Evolutionary conservation across 2,113 vertebrate species (phyloP).

Genomic region (Pseudorectes ferrugineus): DNA sequence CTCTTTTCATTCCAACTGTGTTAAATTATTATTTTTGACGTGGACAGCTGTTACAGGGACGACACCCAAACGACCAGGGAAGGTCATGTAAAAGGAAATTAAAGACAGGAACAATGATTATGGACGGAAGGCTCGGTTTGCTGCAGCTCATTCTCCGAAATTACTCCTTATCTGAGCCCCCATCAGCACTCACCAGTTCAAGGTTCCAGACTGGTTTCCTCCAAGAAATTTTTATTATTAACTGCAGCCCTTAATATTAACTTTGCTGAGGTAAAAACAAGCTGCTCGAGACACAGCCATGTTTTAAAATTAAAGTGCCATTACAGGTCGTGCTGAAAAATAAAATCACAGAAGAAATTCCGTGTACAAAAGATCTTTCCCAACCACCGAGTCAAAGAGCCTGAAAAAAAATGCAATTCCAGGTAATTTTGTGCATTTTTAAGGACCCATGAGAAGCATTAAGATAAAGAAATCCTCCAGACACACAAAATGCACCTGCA

Average conservation of each 20-base stretch:
- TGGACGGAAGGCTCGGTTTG: not conserved
- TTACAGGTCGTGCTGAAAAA: not conserved
- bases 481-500: not conserved
- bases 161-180: not conserved
- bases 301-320: not conserved
- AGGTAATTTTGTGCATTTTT: not conserved
- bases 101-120: not conserved
- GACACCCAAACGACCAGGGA: not conserved
- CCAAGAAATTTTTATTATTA: not conserved
- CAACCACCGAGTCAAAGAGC: not conserved
- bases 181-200: not conserved
- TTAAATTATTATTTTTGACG: not conserved
- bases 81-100: conserved; percentile 14
- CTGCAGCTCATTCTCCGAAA: not conserved
- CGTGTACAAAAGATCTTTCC: not conserved
- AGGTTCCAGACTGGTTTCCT: not conserved
- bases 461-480: not conserved
- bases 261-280: not conserved
- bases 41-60: not conserved
- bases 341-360: not conserved
- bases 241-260: not conserved
- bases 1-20: not conserved
- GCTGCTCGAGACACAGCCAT: rapidly evolving
- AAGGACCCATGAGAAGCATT: not conserved
- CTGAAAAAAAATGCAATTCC: not conserved